A percentile compares a stretch with the other conserved stretches of the same genome.
Conservation (phyloP, 2,888 invertebrate species). For the Melanotus villosus region DNA sequence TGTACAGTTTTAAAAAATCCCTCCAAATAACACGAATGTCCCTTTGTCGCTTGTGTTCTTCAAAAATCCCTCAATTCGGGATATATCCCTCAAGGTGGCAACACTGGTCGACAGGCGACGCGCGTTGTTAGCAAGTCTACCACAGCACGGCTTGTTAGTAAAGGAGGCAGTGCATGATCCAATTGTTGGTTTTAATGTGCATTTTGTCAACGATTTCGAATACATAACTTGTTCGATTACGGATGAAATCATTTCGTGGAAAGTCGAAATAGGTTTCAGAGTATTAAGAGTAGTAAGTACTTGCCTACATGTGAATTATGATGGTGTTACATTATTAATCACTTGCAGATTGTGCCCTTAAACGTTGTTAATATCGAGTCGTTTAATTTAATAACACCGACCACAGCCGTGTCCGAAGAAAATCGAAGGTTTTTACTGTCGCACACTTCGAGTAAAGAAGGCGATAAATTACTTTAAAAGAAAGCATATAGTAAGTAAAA, state of each 20-base stretch:
- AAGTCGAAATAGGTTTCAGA: conserved; percentile 70
- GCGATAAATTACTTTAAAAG: background rate
- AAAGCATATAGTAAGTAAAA: too few relatives aligned
- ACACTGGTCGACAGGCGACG: too few relatives aligned
- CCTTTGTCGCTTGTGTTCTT: too few relatives aligned
- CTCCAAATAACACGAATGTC: too few relatives aligned
- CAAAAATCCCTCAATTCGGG: too few relatives aligned
- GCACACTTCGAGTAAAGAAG: too few relatives aligned
- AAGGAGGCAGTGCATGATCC: conserved; percentile 67
- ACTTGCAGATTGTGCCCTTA: too few relatives aligned
- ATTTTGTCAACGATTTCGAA: conserved; percentile 66
- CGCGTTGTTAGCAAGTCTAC: too few relatives aligned
- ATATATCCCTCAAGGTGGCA: too few relatives aligned
- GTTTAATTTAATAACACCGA: conserved; percentile 9
- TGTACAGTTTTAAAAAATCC: too few relatives aligned
- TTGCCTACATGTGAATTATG: conserved; percentile 16
- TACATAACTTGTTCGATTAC: conserved; percentile 71
- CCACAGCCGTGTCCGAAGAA: background rate
- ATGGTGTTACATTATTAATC: too few relatives aligned
- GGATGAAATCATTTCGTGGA: conserved; percentile 74
- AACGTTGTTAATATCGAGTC: background rate
- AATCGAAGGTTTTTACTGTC: background rate
- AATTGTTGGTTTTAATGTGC: conserved; percentile 71
- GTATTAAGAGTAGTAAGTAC: conserved; percentile 67
- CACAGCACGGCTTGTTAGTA: too few relatives aligned